Evolutionary conservation across 2,888 invertebrate genomes (phyloP).

Genomic region (Julus scandinavius): DNA sequence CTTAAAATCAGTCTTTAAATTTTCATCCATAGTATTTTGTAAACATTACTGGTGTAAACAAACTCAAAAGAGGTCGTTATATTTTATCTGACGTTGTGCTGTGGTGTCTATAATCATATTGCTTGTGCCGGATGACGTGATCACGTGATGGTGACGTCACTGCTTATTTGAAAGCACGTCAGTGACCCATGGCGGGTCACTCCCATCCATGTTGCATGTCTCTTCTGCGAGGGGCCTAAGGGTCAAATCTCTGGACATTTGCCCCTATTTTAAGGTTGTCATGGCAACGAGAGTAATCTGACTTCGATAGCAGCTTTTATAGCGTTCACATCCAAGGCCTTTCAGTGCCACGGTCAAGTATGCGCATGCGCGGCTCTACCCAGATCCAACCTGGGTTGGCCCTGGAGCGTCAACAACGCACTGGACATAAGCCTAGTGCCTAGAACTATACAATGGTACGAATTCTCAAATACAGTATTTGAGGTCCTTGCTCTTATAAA

Average conservation of each 20-base stretch:
- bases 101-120: too few relatives aligned
- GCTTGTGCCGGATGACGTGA: too few relatives aligned
- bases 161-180: not conserved
- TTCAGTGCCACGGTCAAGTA: not conserved
- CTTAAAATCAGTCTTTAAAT: too few relatives aligned
- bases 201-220: not conserved
- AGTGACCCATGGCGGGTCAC: not conserved
- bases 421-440: not conserved
- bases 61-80: too few relatives aligned
- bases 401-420: not conserved
- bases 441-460: not conserved
- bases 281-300: slow-evolving; percentile 14
- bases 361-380: not conserved
- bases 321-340: not conserved
- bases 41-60: too few relatives aligned
- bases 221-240: not conserved
- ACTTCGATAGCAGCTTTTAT: slow-evolving; percentile 2
- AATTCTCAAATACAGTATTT: not conserved
- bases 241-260: slow-evolving; percentile 35
- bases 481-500: too few relatives aligned
- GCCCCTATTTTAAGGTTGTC: not conserved
- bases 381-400: not conserved
- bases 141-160: not conserved
- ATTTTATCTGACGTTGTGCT: too few relatives aligned
- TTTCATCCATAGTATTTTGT: too few relatives aligned